Evolutionary conservation across 2,888 invertebrate species (phyloP).

Genomic region (Drosophila eohydei): DNA sequence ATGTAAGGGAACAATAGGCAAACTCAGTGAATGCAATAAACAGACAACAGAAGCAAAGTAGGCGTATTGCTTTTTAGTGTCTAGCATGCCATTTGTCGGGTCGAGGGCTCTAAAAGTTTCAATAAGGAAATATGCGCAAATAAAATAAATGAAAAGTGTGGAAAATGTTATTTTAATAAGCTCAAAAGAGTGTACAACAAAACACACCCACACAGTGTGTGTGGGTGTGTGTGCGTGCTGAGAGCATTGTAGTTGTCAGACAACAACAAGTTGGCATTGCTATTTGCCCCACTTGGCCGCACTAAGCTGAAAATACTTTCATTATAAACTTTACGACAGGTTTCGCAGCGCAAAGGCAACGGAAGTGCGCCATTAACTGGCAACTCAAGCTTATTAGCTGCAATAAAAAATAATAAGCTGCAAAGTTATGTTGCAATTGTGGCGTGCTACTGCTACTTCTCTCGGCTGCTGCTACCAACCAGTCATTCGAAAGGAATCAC

Average conservation of each 20-base stretch:
- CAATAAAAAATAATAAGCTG: slow-evolving; percentile 81
- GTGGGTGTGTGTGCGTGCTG: slow-evolving; percentile 19
- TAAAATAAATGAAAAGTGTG: slow-evolving; percentile 66
- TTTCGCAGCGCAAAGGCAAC: slow-evolving; percentile 64
- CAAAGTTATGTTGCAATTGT: slow-evolving; percentile 78
- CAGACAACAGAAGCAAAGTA: slow-evolving; percentile 25
- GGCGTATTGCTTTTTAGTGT: slow-evolving; percentile 29
- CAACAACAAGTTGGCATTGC: slow-evolving; percentile 50
- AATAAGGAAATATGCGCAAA: slow-evolving; percentile 68
- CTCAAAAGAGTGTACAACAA: slow-evolving; percentile 39
- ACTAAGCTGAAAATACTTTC: slow-evolving; percentile 75
- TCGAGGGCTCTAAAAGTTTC: slow-evolving; percentile 53
- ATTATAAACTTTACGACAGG: slow-evolving; percentile 78
- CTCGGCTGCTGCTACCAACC: slow-evolving; percentile 6
- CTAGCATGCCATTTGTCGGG: slow-evolving; percentile 44
- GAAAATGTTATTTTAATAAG: slow-evolving; percentile 69
- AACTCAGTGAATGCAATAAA: slow-evolving; percentile 48
- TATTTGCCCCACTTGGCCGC: slow-evolving; percentile 27
- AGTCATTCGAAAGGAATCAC: slow-evolving; percentile 22
- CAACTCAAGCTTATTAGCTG: slow-evolving; percentile 76
- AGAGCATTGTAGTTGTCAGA: slow-evolving; percentile 38
- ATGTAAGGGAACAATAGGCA: slow-evolving; percentile 15
- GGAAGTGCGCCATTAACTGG: slow-evolving; percentile 77
- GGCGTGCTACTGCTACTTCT: slow-evolving; percentile 52
- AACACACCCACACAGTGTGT: slow-evolving; percentile 8